Base-by-base conservation (phyloP, 2,113 vertebrate species). In the Vulpes vulpes region DNA sequence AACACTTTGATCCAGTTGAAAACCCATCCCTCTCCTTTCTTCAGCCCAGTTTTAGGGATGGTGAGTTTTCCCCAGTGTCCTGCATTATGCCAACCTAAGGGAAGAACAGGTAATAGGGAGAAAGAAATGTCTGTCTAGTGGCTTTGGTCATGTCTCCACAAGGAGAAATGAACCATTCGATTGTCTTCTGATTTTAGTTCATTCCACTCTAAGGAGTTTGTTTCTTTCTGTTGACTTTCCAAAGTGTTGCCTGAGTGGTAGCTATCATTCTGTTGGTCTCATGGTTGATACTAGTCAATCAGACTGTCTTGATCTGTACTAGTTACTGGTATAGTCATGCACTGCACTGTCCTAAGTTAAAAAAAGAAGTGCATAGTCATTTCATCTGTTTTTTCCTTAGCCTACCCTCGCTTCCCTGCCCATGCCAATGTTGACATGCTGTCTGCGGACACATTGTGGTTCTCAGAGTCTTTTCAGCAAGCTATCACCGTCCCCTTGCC, bases 191-290 rank as follows among this genome's bases (percentile, higher is more conserved):
- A 53, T 79, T 93, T 69, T 87, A 71, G 82, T 92, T 87, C 80
- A 65, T 96, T 96, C 83, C 81, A 73, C 3, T 71, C 55, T 53
- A 20, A 95, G 81, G 79, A 65, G 53, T 60, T 80, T 8, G 30
- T 67, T 95, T 82, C 80, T 79, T 84, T 95, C 74, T 65, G 85
- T 93, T 96, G 90, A 59, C 79, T 92, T 78, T 79, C 74, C 80
- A 27, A 51, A 87, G 19, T 62, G 53, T 89, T 81, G 4, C n/a
- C 9, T 83, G 73, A 81, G 43, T 83, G 59, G 71, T 65, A 38
- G 35, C 94, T 60, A 7, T 80, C 55, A 65, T 51, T 89, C 27
- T 81, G 22, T 76, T 82, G 65, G 67, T 91, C 43, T 76, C 59
- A 23, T 78, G 91, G 57, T 53, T 17, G 4, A 1, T 83, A 38